A percentile compares a stretch with the other conserved stretches of the same genome.
phyloP scores from a whole-genome alignment of 2,797 vertebrate species.

The Pagetopsis macropterus region DNA sequence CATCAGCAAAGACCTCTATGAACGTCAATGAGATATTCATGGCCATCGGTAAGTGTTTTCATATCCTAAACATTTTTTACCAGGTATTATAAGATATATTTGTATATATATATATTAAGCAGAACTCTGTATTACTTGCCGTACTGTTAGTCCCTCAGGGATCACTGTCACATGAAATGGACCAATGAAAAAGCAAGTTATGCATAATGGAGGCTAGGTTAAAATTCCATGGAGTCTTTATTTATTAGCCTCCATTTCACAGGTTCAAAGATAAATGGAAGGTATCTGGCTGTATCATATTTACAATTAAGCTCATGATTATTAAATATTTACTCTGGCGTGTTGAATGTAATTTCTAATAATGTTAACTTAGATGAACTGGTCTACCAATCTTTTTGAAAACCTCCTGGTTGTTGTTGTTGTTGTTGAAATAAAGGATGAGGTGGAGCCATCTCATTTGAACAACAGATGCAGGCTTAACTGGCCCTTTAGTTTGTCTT shows the following conservation, averaged over 20 bases:
- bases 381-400: background rate
- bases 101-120: background rate
- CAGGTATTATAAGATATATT: background rate
- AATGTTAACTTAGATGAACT: background rate
- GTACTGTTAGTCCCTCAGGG: background rate
- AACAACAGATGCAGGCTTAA: background rate
- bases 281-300: too few species aligned
- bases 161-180: background rate
- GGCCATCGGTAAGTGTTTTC: slow-evolving; percentile 92
- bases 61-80: background rate
- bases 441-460: background rate
- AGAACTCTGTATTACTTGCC: too few species aligned
- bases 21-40: slow-evolving; percentile 99
- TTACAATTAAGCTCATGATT: too few species aligned
- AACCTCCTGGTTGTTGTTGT: background rate
- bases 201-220: too few species aligned
- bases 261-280: too few species aligned
- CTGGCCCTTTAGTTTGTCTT: background rate
- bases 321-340: too few species aligned
- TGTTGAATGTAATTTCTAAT: background rate
- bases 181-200: background rate
- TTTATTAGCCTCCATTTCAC: too few species aligned
- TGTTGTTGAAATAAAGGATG: too few species aligned
- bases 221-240: too few species aligned
- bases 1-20: slow-evolving; percentile 98